Conservation (phyloP, 1,140 invertebrate genomes). For the Kradibia gibbosae region DNA sequence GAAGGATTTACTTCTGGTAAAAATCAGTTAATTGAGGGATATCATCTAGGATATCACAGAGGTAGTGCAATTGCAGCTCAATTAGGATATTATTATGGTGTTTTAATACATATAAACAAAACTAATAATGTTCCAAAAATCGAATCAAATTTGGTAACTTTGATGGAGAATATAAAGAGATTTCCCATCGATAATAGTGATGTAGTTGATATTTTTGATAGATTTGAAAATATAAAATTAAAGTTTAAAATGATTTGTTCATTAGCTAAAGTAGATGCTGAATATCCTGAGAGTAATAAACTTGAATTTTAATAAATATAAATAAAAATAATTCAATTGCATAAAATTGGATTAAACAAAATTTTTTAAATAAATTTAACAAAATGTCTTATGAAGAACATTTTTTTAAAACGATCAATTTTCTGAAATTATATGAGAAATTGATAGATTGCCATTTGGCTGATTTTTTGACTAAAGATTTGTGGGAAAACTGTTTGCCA, state of each 20-base stretch:
- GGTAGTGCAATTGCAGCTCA: constrained; percentile 64
- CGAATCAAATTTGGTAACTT: constrained; percentile 72
- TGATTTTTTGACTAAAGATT: constrained; percentile 82
- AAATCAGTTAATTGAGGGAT: constrained; percentile 62
- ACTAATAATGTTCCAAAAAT: constrained; percentile 69
- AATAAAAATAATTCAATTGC: too few relatives aligned
- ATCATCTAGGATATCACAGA: constrained; percentile 69
- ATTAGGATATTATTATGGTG: constrained; percentile 67
- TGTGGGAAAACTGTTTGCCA: constrained; percentile 78
- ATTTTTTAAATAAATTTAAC: constrained; percentile 27
- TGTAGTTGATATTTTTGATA: constrained; percentile 76
- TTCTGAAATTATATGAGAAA: constrained; percentile 75
- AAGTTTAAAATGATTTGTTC: constrained; percentile 80
- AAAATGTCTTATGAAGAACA: constrained; percentile 62
- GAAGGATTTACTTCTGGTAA: constrained; percentile 64
- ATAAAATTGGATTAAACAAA: too few relatives aligned
- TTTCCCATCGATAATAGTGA: constrained; percentile 80
- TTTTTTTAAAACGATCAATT: constrained; percentile 74
- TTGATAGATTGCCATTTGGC: constrained; percentile 86
- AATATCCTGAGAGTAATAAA: constrained; percentile 72
- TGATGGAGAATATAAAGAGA: constrained; percentile 75
- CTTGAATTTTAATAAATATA: constrained; percentile 69
- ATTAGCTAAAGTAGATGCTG: constrained; percentile 75
- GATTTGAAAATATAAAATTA: constrained; percentile 77
- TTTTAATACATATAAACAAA: constrained; percentile 60